A percentile compares a stretch with the other conserved stretches of the same genome.
Conservation (phyloP, 2,888 invertebrate genomes). For the Epinotia ramella region DNA sequence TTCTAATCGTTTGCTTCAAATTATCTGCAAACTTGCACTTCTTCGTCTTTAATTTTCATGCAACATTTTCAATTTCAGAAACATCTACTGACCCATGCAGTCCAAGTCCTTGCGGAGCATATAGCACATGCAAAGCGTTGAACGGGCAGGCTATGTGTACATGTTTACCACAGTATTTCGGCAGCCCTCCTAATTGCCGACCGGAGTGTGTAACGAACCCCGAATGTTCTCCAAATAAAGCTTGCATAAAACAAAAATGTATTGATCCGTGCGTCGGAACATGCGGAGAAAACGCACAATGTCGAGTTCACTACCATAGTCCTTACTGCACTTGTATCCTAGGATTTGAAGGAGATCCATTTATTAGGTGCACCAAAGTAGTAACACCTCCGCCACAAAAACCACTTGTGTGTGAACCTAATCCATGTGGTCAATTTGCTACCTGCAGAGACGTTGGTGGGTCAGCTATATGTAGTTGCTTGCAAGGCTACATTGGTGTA, state of each 20-base stretch:
- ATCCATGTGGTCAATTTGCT: slow-evolving; percentile 89
- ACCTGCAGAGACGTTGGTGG: slow-evolving; percentile 84
- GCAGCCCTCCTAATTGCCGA: slow-evolving; percentile 90
- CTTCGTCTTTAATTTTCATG: not conserved
- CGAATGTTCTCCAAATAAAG: slow-evolving; percentile 91
- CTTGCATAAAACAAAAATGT: slow-evolving; percentile 92
- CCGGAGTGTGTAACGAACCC: slow-evolving; percentile 92
- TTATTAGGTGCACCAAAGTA: slow-evolving; percentile 79
- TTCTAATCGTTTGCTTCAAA: not conserved
- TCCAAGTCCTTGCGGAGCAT: slow-evolving; percentile 93
- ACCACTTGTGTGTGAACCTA: slow-evolving; percentile 85
- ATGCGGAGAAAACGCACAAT: slow-evolving; percentile 89
- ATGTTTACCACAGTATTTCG: slow-evolving; percentile 88
- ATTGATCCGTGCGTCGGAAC: slow-evolving; percentile 92
- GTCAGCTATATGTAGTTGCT: slow-evolving; percentile 86
- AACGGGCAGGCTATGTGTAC: slow-evolving; percentile 89
- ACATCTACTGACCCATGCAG: slow-evolving; percentile 87
- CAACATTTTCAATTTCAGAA: slow-evolving; percentile 58
- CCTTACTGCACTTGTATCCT: slow-evolving; percentile 90
- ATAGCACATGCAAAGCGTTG: slow-evolving; percentile 88
- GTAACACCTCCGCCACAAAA: slow-evolving; percentile 84
- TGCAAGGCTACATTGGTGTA: slow-evolving; percentile 87
- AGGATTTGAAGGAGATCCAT: slow-evolving; percentile 91
- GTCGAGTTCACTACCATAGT: slow-evolving; percentile 87
- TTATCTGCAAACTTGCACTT: not conserved